phyloP scores from a whole-genome alignment of 1,140 invertebrate genomes.

The Camponotus vicinus region DNA sequence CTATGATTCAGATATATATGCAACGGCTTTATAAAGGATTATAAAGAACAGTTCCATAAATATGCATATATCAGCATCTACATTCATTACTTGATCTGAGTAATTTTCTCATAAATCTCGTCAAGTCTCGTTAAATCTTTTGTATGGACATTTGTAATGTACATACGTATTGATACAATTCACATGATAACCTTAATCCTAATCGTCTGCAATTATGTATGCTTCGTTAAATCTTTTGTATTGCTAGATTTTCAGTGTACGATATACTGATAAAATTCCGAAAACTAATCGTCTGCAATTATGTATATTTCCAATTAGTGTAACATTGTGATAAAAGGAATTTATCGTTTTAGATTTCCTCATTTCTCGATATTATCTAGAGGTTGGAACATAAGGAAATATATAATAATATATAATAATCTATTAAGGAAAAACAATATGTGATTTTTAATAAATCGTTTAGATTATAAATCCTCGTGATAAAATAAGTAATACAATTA shows the following conservation, averaged over 20 bases:
- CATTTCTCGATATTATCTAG: not conserved
- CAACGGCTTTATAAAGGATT: not conserved
- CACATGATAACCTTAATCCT: not conserved
- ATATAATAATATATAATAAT: too few relatives aligned
- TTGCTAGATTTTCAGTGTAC: not conserved
- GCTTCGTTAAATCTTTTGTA: not conserved
- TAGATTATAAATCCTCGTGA: not conserved
- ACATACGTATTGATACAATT: not conserved
- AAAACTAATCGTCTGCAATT: not conserved
- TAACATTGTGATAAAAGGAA: conserved; percentile 14
- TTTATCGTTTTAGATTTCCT: conserved; percentile 22
- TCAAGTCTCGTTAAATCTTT: not conserved
- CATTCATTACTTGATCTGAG: not conserved
- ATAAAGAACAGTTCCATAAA: not conserved
- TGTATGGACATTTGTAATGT: not conserved
- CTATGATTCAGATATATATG: not conserved
- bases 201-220: not conserved
- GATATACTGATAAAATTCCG: not conserved
- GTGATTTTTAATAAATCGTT: not conserved
- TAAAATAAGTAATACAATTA: not conserved
- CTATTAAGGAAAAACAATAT: not conserved
- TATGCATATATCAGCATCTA: not conserved
- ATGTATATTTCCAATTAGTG: conserved; percentile 1
- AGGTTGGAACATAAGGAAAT: not conserved
- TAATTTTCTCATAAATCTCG: not conserved